Conservation (phyloP, 2,113 vertebrate species). For the Hippocampus zosterae region DNA sequence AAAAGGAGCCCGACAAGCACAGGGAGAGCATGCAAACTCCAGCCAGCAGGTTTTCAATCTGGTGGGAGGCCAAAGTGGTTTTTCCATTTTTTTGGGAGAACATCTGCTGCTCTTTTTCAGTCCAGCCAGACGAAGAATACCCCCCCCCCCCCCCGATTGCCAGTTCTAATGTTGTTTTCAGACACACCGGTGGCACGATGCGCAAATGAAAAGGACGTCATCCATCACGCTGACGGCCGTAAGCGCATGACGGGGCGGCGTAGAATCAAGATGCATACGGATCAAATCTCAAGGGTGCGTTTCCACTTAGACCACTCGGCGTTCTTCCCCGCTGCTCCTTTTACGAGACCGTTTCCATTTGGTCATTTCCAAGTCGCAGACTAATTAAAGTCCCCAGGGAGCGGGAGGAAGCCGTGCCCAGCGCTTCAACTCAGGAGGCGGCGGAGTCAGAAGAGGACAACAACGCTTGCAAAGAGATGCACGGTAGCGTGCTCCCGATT, state of each 20-base stretch:
- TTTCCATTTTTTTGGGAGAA: not conserved
- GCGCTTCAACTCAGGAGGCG: constrained; percentile 26
- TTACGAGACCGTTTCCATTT: constrained; percentile 33
- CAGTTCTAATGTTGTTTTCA: not conserved
- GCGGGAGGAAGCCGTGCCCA: constrained; percentile 10
- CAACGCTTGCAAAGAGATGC: constrained; percentile 46
- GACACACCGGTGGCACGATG: not conserved
- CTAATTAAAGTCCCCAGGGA: constrained; percentile 43
- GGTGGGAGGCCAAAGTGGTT: not conserved
- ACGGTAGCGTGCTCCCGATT: constrained; percentile 31
- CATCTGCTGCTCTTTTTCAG: not conserved
- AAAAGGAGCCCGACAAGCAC: not conserved
- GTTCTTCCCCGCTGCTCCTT: constrained; percentile 13
- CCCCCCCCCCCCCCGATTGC: not conserved
- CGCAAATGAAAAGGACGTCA: not conserved
- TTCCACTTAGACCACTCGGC: not conserved
- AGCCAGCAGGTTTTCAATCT: not conserved
- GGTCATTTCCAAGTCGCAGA: constrained; percentile 29
- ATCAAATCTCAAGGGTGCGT: not conserved
- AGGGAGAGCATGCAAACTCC: not conserved
- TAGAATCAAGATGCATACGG: not conserved
- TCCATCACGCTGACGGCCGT: not conserved
- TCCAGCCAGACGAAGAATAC: not conserved
- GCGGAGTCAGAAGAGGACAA: constrained; percentile 42
- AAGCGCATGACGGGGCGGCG: not conserved